Evolutionary conservation across 2,888 invertebrate genomes (phyloP), one percentile per base, ranked within the genome.

Genomic region (Glyphotaelius pellucidus): DNA sequence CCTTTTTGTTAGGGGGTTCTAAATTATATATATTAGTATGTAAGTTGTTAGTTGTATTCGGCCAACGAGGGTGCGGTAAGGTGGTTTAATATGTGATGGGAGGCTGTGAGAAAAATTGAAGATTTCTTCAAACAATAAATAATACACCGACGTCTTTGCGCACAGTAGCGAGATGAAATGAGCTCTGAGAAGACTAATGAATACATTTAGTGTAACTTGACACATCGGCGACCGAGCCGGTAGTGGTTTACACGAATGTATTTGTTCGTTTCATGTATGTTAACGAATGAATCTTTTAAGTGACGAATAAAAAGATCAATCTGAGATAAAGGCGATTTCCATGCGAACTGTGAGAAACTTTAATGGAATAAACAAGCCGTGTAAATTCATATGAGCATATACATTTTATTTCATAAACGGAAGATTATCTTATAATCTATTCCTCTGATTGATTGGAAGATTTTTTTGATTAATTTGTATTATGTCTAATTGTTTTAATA

Each of bases 151-250:
- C 85, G 3, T 88, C 88, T 38, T 35, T 67, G 25, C 67, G 67
- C 31, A 89, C 89, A 89, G 89, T 89, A 89, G 89, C 80, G 89
- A 80, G 42, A 89, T 80, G 80, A 80, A 89, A 79, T 88, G 32
- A 79, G n/a, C 88, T 25, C 67, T 14, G 42, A 47, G 86, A 86
- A 35, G 86, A n/a, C 89, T 80, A 89, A 89, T 80, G 89, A 89
- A 89, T 89, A 80, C 80, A 38, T 89, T 89, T 35, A 89, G 12
- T 38, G 89, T 89, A 80, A 89, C 80, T 19, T 80, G 89, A 89
- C 80, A 89, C 89, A 35, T 80, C 38, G 42, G 30, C 86, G 42
- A 30, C 42, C 47, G 42, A 5, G 25, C 14, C 86, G 86, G 30
- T 47, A 47, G 42, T 42, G 15, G 47, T 52, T 87, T 32, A 35